Conservation (phyloP, 2,113 vertebrate genomes). For the Laterallus jamaicensis region DNA sequence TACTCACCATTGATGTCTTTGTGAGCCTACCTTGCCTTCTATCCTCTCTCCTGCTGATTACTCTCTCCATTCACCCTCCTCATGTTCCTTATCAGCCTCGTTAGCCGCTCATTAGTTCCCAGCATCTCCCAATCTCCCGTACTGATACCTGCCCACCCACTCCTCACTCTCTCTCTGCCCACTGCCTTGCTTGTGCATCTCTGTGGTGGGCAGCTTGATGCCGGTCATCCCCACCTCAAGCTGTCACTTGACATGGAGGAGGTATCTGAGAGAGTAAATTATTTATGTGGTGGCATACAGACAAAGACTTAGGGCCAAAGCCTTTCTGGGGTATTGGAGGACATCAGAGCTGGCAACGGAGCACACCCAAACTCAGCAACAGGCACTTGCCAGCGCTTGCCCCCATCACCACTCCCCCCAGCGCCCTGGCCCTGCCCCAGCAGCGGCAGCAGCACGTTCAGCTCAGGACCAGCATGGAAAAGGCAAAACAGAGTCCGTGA, state of each 20-base stretch:
- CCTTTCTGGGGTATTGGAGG: neutral
- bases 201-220: neutral
- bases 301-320: neutral
- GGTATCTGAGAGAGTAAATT: neutral
- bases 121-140: neutral
- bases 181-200: neutral
- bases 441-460: neutral
- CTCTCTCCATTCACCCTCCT: neutral
- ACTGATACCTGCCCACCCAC: neutral
- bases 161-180: neutral
- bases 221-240: no score
- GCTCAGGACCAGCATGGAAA: neutral
- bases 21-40: neutral
- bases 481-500: neutral
- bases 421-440: neutral
- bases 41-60: neutral
- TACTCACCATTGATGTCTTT: neutral
- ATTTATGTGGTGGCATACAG: neutral
- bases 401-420: neutral
- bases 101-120: neutral
- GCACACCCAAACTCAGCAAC: neutral
- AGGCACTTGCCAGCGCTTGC: neutral
- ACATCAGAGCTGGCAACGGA: neutral
- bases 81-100: neutral
- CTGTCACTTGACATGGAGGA: neutral